A percentile compares a stretch with the other conserved stretches of the same genome.
phyloP scores from a whole-genome alignment of 2,888 invertebrate genomes.

The Emmelina monodactyla region DNA sequence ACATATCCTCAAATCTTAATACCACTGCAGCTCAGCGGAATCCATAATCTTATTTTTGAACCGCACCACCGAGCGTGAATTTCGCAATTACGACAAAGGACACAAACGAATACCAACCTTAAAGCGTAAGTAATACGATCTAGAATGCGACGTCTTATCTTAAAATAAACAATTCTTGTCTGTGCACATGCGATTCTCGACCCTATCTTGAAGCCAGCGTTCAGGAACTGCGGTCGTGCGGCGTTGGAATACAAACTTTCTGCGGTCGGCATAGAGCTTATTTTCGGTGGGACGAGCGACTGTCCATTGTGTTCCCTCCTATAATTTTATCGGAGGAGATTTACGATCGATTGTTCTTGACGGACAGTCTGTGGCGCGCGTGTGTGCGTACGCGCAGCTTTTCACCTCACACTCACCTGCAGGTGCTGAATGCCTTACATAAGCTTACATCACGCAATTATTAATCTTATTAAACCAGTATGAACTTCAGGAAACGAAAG shows the following conservation, averaged over 20 bases:
- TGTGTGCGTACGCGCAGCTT: slow-evolving; percentile 36
- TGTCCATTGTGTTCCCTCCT: slow-evolving; percentile 64
- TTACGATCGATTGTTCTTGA: slow-evolving; percentile 66
- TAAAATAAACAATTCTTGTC: slow-evolving; percentile 63
- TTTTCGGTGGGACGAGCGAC: slow-evolving; percentile 41
- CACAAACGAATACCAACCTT: slow-evolving; percentile 35
- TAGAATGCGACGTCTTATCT: slow-evolving; percentile 36
- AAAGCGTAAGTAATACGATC: slow-evolving; percentile 27
- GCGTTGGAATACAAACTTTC: slow-evolving; percentile 51
- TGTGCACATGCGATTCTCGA: slow-evolving; percentile 59
- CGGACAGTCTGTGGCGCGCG: slow-evolving; percentile 49
- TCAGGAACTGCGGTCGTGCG: slow-evolving; percentile 32
- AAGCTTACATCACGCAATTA: too few species aligned
- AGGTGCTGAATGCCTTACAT: too few species aligned
- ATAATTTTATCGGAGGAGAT: slow-evolving; percentile 67
- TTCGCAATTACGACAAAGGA: slow-evolving; percentile 57
- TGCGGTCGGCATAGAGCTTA: slow-evolving; percentile 42
- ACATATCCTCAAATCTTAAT: slow-evolving; percentile 67
- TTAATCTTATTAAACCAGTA: too few species aligned
- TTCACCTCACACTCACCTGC: not conserved
- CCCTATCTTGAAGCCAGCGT: slow-evolving; percentile 54
- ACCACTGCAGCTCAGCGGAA: slow-evolving; percentile 62
- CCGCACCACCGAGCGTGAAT: slow-evolving; percentile 65
- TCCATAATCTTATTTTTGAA: slow-evolving; percentile 68
- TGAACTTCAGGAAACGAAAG: too few species aligned